Percentiles rank a stretch among this genome's conserved stretches.
Conservation (phyloP, 2,888 invertebrate genomes). For the Morpho helenor region DNA sequence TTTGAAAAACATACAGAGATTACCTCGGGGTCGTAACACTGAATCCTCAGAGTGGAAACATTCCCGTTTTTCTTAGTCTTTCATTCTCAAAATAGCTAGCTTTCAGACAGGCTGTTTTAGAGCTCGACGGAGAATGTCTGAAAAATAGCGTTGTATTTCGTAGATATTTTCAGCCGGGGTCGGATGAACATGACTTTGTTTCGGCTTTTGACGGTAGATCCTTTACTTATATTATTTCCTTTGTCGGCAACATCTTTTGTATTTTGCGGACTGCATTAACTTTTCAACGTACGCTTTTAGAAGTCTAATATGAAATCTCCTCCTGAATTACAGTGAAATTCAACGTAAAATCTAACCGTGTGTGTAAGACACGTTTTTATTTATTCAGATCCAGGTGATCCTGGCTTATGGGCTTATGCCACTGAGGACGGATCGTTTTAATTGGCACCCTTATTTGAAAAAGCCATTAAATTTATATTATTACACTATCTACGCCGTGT, state of each 20-base stretch:
- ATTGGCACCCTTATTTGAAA: too few relatives aligned
- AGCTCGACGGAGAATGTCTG: slow-evolving; percentile 12
- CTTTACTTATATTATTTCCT: slow-evolving; percentile 22
- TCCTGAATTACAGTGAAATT: slow-evolving; percentile 4
- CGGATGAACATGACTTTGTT: slow-evolving; percentile 12
- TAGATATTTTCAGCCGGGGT: slow-evolving; percentile 11
- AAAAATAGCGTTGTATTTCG: slow-evolving; percentile 17
- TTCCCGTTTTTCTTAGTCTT: slow-evolving; percentile 9
- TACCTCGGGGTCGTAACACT: slow-evolving; percentile 2
- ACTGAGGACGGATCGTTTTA: too few relatives aligned
- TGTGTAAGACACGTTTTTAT: too few relatives aligned
- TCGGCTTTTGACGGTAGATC: slow-evolving; percentile 20
- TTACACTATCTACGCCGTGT: too few relatives aligned
- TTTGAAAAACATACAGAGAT: slow-evolving; percentile 10
- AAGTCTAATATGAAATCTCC: slow-evolving; percentile 4
- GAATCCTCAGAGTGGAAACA: slow-evolving; percentile 11
- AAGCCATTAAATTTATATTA: too few relatives aligned
- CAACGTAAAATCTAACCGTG: background rate
- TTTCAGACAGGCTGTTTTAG: slow-evolving; percentile 16
- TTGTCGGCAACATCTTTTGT: slow-evolving; percentile 14
- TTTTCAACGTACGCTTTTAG: slow-evolving; percentile 11
- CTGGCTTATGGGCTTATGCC: too few relatives aligned
- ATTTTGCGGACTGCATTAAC: slow-evolving; percentile 12
- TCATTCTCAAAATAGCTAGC: slow-evolving; percentile 16
- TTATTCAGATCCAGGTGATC: too few relatives aligned